These are phyloP conservation scores for Rhynchophorus ferrugineus DNA, from an alignment of 1,140 invertebrate species.

Conservation along the genomic window DNA sequence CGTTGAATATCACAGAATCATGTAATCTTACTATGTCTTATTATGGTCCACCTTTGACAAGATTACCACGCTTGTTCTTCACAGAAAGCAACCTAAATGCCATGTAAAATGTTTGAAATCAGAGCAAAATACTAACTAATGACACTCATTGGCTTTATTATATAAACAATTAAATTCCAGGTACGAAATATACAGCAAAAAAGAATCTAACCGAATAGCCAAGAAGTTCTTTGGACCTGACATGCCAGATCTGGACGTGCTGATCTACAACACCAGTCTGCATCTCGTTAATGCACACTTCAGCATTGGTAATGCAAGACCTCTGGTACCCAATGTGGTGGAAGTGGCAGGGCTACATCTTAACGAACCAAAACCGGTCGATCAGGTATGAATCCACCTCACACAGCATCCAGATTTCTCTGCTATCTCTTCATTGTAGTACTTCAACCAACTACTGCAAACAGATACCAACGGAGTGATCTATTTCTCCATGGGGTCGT, in stretches of 20 bases:
- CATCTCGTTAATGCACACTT: constrained; percentile 38
- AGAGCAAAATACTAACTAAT: neutral
- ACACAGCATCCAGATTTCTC: no score
- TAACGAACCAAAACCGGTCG: constrained; percentile 20
- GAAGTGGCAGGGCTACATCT: constrained; percentile 37
- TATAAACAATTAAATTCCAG: neutral
- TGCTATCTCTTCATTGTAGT: constrained; percentile 22
- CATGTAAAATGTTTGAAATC: no score
- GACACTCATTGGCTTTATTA: neutral
- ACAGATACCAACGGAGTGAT: constrained; percentile 38
- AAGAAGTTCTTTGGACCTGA: constrained; percentile 30
- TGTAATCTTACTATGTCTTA: no score
- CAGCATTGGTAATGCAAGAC: constrained; percentile 33
- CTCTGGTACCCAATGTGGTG: constrained; percentile 38
- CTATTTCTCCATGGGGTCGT: constrained; percentile 44
- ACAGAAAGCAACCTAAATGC: no score
- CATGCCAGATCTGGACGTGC: constrained; percentile 25
- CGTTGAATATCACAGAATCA: no score
- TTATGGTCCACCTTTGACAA: no score
- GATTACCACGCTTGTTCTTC: no score
- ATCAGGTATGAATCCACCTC: constrained; percentile 28
- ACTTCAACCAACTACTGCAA: constrained; percentile 29
- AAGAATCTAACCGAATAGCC: constrained; percentile 10
- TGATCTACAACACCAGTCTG: constrained; percentile 27
- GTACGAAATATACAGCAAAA: constrained; percentile 6